Percentiles rank a stretch among this genome's conserved stretches.
These are phyloP conservation scores for Forficula auricularia DNA, from an alignment of 1,140 invertebrate species.

Conservation along the genomic window DNA sequence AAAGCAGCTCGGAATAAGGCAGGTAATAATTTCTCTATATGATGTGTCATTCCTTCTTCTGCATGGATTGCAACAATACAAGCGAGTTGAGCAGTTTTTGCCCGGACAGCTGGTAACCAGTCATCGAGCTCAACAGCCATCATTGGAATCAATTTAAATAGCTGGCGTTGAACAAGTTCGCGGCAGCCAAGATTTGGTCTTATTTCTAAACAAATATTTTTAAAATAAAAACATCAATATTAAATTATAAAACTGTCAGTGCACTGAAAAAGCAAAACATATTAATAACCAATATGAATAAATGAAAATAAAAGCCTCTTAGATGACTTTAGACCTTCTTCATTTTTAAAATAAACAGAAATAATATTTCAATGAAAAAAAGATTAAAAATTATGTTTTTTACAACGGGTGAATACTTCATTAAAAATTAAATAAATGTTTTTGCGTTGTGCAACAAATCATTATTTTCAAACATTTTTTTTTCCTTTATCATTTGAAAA, in stretches of 20 bases:
- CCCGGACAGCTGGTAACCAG: constrained; percentile 50
- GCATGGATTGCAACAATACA: constrained; percentile 47
- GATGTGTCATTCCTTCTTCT: constrained; percentile 49
- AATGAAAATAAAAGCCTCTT: no score
- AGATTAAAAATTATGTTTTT: no score
- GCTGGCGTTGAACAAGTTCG: constrained; percentile 44
- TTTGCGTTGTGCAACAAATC: no score
- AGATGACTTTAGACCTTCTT: no score
- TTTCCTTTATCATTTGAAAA: no score
- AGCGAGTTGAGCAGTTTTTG: constrained; percentile 53
- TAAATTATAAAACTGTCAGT: neutral
- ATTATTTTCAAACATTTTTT: no score
- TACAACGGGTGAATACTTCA: no score
- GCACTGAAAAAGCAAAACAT: no score
- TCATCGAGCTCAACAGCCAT: constrained; percentile 47
- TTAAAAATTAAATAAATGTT: no score
- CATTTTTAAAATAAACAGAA: no score
- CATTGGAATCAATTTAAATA: constrained; percentile 44
- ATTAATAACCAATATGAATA: no score
- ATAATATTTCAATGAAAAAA: no score
- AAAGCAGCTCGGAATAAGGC: constrained; percentile 31
- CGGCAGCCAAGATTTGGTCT: constrained; percentile 61
- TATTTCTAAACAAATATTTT: constrained; percentile 27
- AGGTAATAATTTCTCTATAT: constrained; percentile 37
- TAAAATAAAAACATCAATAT: constrained; percentile 1